Percentiles rank a stretch among this genome's conserved stretches.
Evolutionary conservation across 2,113 vertebrate genomes (phyloP).

Genomic region (Tenrec ecaudatus): DNA sequence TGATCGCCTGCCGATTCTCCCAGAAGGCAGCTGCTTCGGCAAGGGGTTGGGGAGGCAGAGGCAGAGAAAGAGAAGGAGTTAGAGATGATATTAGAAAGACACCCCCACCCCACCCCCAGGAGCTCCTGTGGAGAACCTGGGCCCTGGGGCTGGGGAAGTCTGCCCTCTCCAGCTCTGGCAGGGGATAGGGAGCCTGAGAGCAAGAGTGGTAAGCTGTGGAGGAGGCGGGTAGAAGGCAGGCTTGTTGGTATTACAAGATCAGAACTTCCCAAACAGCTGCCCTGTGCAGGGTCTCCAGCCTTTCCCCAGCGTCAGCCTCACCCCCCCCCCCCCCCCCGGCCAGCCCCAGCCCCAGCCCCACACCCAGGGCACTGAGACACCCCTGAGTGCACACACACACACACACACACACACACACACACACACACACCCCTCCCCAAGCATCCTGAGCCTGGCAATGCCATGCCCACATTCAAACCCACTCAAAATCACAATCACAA

Average conservation of each 20-base stretch:
- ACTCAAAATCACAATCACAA: conserved; percentile 26
- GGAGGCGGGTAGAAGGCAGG: not conserved
- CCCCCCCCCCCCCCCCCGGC: not conserved
- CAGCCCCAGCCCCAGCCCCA: not conserved
- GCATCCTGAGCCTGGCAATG: not conserved
- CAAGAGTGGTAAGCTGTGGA: not conserved
- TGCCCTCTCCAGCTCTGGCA: not conserved
- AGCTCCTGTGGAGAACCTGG: not conserved
- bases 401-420: not conserved
- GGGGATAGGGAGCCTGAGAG: not conserved
- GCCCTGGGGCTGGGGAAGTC: not conserved
- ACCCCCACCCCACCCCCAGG: not conserved
- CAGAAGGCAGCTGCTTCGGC: conserved; percentile 68
- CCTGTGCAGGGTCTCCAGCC: not conserved
- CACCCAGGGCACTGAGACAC: not conserved
- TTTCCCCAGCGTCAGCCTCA: not conserved
- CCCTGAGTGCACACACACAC: not conserved
- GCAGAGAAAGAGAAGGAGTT: not conserved
- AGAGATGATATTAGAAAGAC: conserved; percentile 1
- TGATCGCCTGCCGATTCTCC: conserved; percentile 78
- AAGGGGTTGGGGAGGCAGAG: conserved; percentile 39
- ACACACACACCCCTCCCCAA: not conserved
- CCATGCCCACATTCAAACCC: not conserved
- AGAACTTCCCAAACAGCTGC: not conserved
- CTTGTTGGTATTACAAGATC: not conserved